Percentiles rank a stretch among this genome's conserved stretches.
Evolutionary conservation across 1,140 invertebrate genomes (phyloP).

Genomic region (Pseudomyrmex flavicornis): DNA sequence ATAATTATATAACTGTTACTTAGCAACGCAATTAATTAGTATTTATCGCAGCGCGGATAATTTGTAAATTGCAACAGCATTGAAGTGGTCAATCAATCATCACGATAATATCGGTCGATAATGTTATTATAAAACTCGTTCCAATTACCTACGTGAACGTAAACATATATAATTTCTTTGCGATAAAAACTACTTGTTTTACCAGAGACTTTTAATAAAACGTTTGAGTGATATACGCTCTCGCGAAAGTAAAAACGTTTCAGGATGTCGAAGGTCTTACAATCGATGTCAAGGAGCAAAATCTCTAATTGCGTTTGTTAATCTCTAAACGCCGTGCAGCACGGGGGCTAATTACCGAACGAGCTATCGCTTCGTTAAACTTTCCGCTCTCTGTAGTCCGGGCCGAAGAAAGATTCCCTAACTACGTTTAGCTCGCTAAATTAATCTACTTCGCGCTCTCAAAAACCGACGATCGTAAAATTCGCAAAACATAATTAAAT

Average conservation of each 20-base stretch:
- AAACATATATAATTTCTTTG: too few relatives aligned
- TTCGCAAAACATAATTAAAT: not conserved
- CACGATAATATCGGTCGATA: not conserved
- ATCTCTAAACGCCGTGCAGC: conserved; percentile 6
- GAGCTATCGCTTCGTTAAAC: conserved; percentile 20
- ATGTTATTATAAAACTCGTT: not conserved
- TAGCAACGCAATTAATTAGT: too few relatives aligned
- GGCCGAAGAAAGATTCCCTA: not conserved
- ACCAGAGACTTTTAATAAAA: not conserved
- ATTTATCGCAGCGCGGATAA: too few relatives aligned
- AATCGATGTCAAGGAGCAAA: conserved; percentile 15
- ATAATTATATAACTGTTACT: too few relatives aligned
- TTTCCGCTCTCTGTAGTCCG: not conserved
- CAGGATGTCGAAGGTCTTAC: not conserved
- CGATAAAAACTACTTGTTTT: too few relatives aligned
- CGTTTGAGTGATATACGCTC: not conserved
- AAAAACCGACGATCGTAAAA: conserved; percentile 14
- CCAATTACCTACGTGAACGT: too few relatives aligned
- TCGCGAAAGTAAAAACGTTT: conserved; percentile 5
- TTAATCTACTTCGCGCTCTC: conserved; percentile 1
- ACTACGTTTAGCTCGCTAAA: conserved; percentile 15
- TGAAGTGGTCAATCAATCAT: too few relatives aligned
- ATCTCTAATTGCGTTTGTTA: conserved; percentile 31
- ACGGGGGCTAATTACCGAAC: conserved; percentile 19
- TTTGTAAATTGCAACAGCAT: too few relatives aligned